Percentiles rank a stretch among this genome's conserved stretches.
Conservation (phyloP, 2,797 vertebrate genomes). For the Sebastes itinus region DNA sequence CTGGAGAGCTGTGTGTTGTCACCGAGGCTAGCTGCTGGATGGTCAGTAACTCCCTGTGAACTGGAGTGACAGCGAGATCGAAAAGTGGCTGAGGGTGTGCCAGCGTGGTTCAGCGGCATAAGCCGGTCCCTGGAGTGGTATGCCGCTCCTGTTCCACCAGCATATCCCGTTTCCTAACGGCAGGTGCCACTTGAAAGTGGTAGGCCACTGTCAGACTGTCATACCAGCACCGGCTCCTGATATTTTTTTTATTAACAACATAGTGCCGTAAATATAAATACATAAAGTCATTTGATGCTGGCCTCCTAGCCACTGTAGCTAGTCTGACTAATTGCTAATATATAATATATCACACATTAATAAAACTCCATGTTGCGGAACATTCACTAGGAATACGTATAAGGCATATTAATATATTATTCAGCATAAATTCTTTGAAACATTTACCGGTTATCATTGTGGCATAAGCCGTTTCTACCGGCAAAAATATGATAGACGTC, state of each 20-base stretch:
- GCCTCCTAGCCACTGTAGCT: no score
- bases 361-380: no score
- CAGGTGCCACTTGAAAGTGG: neutral
- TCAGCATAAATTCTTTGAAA: no score
- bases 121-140: neutral
- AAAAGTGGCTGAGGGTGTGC: neutral
- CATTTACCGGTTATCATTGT: no score
- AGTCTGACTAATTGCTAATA: no score
- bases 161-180: neutral
- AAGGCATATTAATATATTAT: no score
- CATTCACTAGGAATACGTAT: no score
- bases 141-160: neutral
- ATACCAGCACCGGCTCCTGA: neutral
- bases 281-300: neutral
- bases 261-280: neutral
- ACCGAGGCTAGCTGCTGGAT: neutral
- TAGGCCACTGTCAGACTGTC: no score
- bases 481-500: no score
- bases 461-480: no score
- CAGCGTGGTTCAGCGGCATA: neutral
- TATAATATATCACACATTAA: no score
- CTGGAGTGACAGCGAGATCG: neutral
- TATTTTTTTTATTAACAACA: neutral
- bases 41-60: neutral
- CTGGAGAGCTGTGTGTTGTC: neutral